Evolutionary conservation across 2,113 vertebrate species (phyloP).

Genomic region (Megaceryle maxima): DNA sequence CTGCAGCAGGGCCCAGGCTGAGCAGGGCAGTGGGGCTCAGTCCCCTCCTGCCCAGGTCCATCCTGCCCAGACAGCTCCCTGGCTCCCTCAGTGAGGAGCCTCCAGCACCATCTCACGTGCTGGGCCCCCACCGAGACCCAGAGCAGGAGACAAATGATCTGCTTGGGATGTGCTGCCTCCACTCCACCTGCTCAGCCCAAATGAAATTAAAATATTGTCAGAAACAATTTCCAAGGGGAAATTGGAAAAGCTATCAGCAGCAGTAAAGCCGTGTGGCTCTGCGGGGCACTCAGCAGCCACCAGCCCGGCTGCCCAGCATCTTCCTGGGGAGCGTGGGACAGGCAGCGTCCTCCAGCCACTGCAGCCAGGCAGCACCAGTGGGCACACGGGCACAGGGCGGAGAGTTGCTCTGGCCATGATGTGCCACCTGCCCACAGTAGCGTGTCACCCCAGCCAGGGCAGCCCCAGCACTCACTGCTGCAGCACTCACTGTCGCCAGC

Average conservation of each 20-base stretch:
- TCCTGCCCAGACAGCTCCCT: neutral
- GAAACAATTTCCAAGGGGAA: slow-evolving; percentile 30
- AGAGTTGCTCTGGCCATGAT: rapidly evolving
- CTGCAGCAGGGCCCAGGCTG: rapidly evolving
- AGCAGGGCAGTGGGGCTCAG: neutral
- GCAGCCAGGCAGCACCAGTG: rapidly evolving
- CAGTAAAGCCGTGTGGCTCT: rapidly evolving
- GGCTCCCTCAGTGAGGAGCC: neutral
- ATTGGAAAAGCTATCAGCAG: neutral
- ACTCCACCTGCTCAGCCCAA: neutral
- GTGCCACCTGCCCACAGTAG: rapidly evolving
- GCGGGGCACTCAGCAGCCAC: neutral
- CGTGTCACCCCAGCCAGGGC: rapidly evolving
- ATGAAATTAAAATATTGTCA: slow-evolving; percentile 41
- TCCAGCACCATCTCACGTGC: rapidly evolving
- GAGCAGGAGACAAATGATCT: neutral
- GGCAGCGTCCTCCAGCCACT: neutral
- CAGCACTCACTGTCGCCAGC: neutral
- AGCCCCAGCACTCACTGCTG: neutral
- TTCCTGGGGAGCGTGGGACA: rapidly evolving
- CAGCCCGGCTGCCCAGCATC: rapidly evolving
- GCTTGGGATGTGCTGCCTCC: neutral
- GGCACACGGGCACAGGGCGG: rapidly evolving
- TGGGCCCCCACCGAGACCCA: rapidly evolving
- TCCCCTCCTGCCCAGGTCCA: neutral